Percentiles rank a stretch among this genome's conserved stretches.
These are phyloP conservation scores for Phylloscopus whistleri DNA, from an alignment of 2,113 vertebrate genomes.

Conservation along the genomic window DNA sequence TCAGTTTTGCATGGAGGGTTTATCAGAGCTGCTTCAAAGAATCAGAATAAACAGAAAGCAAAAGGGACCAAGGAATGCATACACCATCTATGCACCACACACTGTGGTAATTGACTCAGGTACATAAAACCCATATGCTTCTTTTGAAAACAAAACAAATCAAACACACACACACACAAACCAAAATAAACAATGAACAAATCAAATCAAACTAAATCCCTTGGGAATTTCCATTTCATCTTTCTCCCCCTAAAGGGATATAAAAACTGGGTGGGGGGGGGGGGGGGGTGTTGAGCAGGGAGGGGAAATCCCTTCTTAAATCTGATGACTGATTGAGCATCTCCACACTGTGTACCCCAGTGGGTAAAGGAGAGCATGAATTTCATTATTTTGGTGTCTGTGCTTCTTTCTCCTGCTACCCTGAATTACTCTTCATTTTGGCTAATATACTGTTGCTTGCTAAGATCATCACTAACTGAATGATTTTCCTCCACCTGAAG, in stretches of 20 bases:
- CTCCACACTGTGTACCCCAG: neutral
- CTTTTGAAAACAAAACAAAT: neutral
- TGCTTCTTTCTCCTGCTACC: neutral
- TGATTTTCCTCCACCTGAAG: constrained; percentile 9
- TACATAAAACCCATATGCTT: accelerated
- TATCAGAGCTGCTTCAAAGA: neutral
- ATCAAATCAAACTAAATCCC: neutral
- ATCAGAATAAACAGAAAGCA: neutral
- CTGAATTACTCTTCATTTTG: constrained; percentile 5
- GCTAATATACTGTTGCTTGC: neutral
- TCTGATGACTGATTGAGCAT: neutral
- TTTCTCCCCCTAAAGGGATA: neutral
- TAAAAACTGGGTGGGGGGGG: accelerated
- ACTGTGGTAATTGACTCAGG: neutral
- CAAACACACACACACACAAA: neutral
- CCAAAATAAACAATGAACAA: neutral
- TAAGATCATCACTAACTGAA: constrained; percentile 5
- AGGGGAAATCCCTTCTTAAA: accelerated
- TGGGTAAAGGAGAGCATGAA: neutral
- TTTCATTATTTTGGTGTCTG: neutral
- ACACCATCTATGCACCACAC: accelerated
- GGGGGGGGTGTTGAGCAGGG: no score
- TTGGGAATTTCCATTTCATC: neutral
- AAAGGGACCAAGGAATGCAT: neutral
- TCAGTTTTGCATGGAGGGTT: neutral